Conservation (phyloP, 2,797 vertebrate species). For the Sciurus carolinensis region DNA sequence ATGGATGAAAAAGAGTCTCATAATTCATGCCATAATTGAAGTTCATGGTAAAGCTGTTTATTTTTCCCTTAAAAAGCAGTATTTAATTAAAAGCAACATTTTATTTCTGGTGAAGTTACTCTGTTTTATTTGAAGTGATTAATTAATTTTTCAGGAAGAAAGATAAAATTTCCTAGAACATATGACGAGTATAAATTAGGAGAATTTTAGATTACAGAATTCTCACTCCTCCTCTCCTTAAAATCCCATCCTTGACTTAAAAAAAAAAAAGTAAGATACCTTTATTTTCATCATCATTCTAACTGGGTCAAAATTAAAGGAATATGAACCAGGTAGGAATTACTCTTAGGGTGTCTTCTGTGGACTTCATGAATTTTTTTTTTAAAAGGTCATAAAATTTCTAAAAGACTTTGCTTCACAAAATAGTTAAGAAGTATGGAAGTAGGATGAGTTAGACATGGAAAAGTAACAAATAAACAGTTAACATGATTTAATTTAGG, state of each 20-base stretch:
- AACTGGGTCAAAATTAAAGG: background rate
- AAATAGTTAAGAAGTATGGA: background rate
- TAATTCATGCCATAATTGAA: constrained; percentile 27
- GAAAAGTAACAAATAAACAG: background rate
- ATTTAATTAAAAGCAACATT: background rate
- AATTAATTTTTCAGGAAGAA: constrained; percentile 37
- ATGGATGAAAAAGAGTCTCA: background rate
- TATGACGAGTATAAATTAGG: constrained; percentile 29
- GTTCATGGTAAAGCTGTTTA: constrained; percentile 20
- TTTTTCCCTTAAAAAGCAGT: constrained; percentile 19
- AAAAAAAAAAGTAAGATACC: background rate
- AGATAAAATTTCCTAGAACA: constrained; percentile 14
- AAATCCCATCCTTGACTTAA: background rate
- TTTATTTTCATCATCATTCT: background rate
- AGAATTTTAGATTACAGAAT: constrained; percentile 25
- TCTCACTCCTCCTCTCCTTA: background rate
- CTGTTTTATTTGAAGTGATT: constrained; percentile 22
- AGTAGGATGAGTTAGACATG: background rate
- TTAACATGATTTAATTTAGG: background rate
- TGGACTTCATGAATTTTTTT: background rate
- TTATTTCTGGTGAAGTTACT: background rate
- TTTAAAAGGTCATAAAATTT: background rate
- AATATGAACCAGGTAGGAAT: background rate
- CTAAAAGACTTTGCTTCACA: background rate
- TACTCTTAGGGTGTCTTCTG: background rate